Base-by-base conservation (phyloP, 2,888 invertebrate genomes). In the Anoplius nigerrimus region DNA sequence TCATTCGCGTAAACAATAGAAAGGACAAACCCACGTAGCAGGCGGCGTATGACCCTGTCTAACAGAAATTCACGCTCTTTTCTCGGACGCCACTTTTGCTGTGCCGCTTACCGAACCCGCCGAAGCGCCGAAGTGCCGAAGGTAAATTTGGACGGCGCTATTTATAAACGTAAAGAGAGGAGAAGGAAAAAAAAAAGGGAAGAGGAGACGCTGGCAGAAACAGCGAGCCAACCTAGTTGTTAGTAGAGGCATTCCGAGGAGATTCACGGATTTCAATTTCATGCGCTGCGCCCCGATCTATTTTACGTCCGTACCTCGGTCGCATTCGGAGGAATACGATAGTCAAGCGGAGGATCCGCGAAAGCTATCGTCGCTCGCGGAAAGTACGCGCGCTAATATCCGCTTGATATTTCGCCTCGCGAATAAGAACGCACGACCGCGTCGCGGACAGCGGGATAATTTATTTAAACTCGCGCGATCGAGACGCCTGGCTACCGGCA, bases 101-200 rank as follows among this genome's bases (percentile, higher is more conserved):
- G 70, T 76, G 74, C 79, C 77, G 78, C 67, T 76, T 20, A 20
- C 20, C 16, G 48, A 16, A 48, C 48, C n/a, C 4, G 4, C 20
- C 48, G 48, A 15, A 42, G 34, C 72, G 74, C 69, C 74, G 72
- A 76, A 78, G 69, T 77, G 71, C 57, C 55, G 34, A 67, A 24
- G 76, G 69, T 83, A 83, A 83, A 83, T 83, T 82, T 82, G 81
- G 82, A 72, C 53, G 73, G 62, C 59, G 74, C 79, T 84, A 83
- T 84, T 84, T 82, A 82, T 83, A 81, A 45, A 42, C 46, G 69
- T 34, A 54, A 60, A 79, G 66, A 66, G 54, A 62, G 55, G 16
- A 52, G 66, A 70, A 62, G 54, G 51, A 57, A 62, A 67, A 73
- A 66, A 74, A 75, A 63, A 62, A 72, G 54, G 66, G 16, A 42